phyloP scores from a whole-genome alignment of 92 coral and sea anemone genomes.

The Isaurus tuberculatus region DNA sequence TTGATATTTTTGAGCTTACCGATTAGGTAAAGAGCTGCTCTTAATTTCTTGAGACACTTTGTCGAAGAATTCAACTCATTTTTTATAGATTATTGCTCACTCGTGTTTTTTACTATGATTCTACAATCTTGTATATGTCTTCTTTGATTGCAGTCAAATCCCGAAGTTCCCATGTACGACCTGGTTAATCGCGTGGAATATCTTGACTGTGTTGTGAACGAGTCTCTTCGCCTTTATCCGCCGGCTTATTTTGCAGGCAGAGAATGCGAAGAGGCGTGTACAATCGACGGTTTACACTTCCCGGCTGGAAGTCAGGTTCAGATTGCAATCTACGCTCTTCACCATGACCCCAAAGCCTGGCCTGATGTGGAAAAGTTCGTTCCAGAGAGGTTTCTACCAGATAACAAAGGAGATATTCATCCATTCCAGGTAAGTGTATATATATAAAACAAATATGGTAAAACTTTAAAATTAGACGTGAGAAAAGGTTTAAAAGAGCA shows the following conservation, averaged over 20 bases:
- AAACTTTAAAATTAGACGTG: no score
- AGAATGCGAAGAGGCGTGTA: not conserved
- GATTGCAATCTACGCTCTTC: conserved; percentile 8
- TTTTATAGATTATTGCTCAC: not conserved
- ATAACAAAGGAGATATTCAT: not conserved
- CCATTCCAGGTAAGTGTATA: not conserved
- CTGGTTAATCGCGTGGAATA: not conserved
- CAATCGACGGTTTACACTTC: not conserved
- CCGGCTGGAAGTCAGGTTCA: not conserved
- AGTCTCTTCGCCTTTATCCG: not conserved
- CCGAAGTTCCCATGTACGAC: not conserved
- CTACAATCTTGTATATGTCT: not conserved
- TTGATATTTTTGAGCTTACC: no score
- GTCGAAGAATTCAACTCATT: not conserved
- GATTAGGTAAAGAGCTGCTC: no score
- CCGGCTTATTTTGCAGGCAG: not conserved
- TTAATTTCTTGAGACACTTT: no score
- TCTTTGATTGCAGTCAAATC: not conserved
- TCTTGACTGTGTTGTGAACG: not conserved
- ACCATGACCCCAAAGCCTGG: conserved; percentile 13
- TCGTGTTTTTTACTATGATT: no score
- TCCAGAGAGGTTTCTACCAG: conserved; percentile 1
- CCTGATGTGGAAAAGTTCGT: no score
- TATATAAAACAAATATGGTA: no score
- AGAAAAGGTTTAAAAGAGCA: no score